Percentiles rank a stretch among this genome's conserved stretches.
These are phyloP conservation scores for Isoperla grammatica DNA, from an alignment of 2,888 invertebrate genomes.

Conservation along the genomic window DNA sequence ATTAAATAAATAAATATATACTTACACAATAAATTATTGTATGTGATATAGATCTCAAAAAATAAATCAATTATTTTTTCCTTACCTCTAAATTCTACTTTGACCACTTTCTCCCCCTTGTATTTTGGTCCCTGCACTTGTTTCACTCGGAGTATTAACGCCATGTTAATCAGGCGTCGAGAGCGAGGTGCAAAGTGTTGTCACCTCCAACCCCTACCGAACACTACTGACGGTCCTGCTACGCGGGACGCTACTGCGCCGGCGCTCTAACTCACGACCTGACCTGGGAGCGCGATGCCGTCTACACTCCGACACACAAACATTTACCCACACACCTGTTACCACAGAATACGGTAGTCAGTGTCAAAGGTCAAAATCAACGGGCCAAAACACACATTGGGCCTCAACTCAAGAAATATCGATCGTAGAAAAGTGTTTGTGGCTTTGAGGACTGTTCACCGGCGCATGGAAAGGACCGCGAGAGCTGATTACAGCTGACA, in stretches of 20 bases:
- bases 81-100: constrained; percentile 74
- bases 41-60: too few species aligned
- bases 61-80: too few species aligned
- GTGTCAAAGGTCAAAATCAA: not conserved
- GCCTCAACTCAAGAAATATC: too few species aligned
- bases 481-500: too few species aligned
- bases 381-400: not conserved
- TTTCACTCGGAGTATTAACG: constrained; percentile 60
- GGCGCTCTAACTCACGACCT: not conserved
- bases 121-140: constrained; percentile 60
- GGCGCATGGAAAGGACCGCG: too few species aligned
- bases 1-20: too few species aligned
- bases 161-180: constrained; percentile 46
- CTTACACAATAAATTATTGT: too few species aligned
- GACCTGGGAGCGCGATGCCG: constrained; percentile 4
- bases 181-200: too few species aligned
- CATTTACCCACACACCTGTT: constrained; percentile 7
- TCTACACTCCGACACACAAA: not conserved
- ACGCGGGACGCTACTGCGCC: not conserved
- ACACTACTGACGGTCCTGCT: not conserved
- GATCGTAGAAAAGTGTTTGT: too few species aligned
- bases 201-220: not conserved
- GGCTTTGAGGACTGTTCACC: too few species aligned
- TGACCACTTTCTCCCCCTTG: constrained; percentile 61
- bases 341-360: not conserved